Percentiles rank a stretch among this genome's conserved stretches.
Evolutionary conservation across 2,113 vertebrate genomes (phyloP).

Genomic region (Nesogale talazaci): DNA sequence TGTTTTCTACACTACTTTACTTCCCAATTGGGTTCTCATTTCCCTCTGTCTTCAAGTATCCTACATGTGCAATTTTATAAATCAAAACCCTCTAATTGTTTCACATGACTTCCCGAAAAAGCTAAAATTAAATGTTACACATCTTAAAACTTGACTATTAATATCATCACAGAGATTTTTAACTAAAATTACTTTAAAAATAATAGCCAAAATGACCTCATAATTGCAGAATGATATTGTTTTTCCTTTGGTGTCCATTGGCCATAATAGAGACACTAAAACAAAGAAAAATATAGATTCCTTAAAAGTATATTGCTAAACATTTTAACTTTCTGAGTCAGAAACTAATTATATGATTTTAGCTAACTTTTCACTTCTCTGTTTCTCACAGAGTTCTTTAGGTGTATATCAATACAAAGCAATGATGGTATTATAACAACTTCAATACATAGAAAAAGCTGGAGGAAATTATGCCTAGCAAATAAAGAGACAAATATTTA

Average conservation of each 20-base stretch:
- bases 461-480: too few relatives aligned
- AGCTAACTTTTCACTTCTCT: constrained; percentile 1
- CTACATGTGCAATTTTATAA: not conserved
- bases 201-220: not conserved
- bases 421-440: too few relatives aligned
- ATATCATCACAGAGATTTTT: not conserved
- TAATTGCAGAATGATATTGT: not conserved
- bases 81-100: not conserved
- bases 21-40: not conserved
- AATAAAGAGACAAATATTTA: too few relatives aligned
- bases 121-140: not conserved
- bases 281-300: not conserved
- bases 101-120: not conserved
- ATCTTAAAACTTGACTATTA: not conserved
- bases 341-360: constrained; percentile 32
- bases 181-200: constrained; percentile 7
- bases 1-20: not conserved
- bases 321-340: constrained; percentile 3
- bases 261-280: not conserved
- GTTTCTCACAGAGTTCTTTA: not conserved
- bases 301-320: not conserved
- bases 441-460: too few relatives aligned
- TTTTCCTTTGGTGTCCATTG: not conserved
- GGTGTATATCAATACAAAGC: too few relatives aligned
- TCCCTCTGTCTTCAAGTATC: not conserved